Conservation (phyloP, 2,113 vertebrate genomes). For the Coreoperca whiteheadi region DNA sequence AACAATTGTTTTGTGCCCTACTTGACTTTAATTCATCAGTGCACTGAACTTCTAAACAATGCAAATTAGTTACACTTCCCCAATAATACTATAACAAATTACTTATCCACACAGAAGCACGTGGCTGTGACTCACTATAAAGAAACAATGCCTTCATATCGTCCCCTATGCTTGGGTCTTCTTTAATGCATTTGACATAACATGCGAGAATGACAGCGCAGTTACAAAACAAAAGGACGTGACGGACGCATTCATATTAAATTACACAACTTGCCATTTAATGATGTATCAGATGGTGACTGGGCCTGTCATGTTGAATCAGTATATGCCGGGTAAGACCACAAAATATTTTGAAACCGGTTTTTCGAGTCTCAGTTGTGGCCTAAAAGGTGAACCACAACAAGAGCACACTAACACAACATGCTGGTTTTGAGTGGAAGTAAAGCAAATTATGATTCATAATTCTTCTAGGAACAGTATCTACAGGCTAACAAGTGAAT, state of each 20-base stretch:
- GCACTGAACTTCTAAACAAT: neutral
- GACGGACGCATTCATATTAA: neutral
- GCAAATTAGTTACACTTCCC: neutral
- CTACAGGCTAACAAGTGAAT: neutral
- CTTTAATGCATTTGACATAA: neutral
- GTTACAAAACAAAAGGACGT: neutral
- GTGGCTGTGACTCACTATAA: neutral
- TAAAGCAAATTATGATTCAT: neutral
- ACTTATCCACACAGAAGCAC: neutral
- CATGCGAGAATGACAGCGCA: neutral
- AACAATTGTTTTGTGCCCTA: neutral
- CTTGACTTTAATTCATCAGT: constrained; percentile 10
- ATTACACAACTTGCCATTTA: too few species aligned
- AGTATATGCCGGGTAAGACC: too few species aligned
- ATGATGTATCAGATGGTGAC: neutral
- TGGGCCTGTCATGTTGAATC: neutral
- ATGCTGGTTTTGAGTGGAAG: neutral
- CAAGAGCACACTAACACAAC: neutral
- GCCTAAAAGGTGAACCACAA: neutral
- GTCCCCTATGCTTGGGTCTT: neutral
- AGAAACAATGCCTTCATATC: neutral
- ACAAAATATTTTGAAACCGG: neutral
- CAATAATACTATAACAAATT: neutral
- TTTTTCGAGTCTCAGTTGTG: neutral
- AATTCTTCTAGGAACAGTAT: neutral